phyloP scores from a whole-genome alignment of 2,888 invertebrate genomes.

The Drosophila macrospina region DNA sequence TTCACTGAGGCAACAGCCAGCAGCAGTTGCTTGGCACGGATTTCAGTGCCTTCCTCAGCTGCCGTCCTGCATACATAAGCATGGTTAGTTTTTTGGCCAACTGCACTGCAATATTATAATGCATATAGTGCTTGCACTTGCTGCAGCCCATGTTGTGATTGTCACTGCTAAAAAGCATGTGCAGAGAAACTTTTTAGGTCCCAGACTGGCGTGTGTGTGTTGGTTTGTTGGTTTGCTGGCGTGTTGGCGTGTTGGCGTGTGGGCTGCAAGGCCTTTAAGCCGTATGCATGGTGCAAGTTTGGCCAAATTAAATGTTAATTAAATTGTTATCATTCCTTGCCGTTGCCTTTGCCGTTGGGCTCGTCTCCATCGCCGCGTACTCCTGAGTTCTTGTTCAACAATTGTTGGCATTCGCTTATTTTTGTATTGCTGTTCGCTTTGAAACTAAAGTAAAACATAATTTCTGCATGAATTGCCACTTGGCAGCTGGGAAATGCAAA shows the following conservation, averaged over 20 bases:
- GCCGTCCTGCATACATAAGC: conserved; percentile 61
- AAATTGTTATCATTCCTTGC: conserved; percentile 61
- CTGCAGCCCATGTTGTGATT: conserved; percentile 57
- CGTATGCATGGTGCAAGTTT: conserved; percentile 58
- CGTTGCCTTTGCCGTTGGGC: neutral
- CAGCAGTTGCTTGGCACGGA: conserved; percentile 52
- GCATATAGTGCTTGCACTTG: conserved; percentile 54
- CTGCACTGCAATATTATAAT: conserved; percentile 65
- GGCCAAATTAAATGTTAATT: conserved; percentile 76
- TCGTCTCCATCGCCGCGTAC: neutral
- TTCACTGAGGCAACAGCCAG: conserved; percentile 47
- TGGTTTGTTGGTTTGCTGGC: neutral
- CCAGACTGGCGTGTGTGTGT: conserved; percentile 27
- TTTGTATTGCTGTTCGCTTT: conserved; percentile 54
- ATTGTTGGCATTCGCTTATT: conserved; percentile 22
- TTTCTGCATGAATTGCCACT: conserved; percentile 79
- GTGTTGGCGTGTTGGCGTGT: conserved; percentile 7
- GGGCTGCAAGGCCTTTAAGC: conserved; percentile 24
- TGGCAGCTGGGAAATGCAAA: conserved; percentile 59
- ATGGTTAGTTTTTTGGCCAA: conserved; percentile 36
- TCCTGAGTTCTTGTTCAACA: neutral
- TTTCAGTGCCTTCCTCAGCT: conserved; percentile 42
- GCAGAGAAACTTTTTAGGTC: conserved; percentile 26
- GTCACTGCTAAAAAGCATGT: conserved; percentile 60
- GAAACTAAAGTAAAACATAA: conserved; percentile 75